These are phyloP conservation scores for Aplochiton taeniatus DNA, from an alignment of 2,797 vertebrate genomes.

Conservation along the genomic window DNA sequence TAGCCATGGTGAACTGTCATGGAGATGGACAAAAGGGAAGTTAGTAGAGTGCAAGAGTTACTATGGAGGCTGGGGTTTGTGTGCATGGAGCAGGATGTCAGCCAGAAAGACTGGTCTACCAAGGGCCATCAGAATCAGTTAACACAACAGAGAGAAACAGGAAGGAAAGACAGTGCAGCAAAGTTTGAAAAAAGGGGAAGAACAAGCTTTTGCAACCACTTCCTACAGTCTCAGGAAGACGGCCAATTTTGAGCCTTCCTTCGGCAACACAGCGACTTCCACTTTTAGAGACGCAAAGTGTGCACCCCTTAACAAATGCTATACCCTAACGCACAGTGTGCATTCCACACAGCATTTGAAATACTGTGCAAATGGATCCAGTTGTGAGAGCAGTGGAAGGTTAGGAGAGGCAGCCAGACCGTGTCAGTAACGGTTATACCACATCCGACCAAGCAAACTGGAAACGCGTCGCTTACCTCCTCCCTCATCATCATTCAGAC, in stretches of 20 bases:
- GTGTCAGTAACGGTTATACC: constrained; percentile 63
- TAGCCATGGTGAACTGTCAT: constrained; percentile 80
- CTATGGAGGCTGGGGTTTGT: neutral
- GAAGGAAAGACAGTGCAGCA: constrained; percentile 55
- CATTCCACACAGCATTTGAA: no score
- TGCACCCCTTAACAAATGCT: no score
- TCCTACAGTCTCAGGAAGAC: constrained; percentile 54
- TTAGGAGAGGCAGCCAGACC: neutral
- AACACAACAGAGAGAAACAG: constrained; percentile 35
- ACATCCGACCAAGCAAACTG: constrained; percentile 63
- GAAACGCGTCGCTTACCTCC: constrained; percentile 1
- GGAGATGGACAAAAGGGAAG: neutral
- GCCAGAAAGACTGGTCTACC: no score
- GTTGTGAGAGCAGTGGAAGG: neutral
- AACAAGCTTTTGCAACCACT: constrained; percentile 62
- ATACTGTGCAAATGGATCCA: neutral
- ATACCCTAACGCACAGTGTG: no score
- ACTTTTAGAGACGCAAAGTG: no score
- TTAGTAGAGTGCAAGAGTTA: neutral
- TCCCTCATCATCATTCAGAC: constrained; percentile 12
- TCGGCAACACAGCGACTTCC: no score
- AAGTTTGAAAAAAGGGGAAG: constrained; percentile 61
- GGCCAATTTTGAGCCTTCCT: neutral
- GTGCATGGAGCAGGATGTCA: no score
- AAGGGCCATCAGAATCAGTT: no score